Percentiles rank a stretch among this genome's conserved stretches.
Conservation (phyloP, 64 coral and sea anemone species). For the Anthopleura sola region DNA sequence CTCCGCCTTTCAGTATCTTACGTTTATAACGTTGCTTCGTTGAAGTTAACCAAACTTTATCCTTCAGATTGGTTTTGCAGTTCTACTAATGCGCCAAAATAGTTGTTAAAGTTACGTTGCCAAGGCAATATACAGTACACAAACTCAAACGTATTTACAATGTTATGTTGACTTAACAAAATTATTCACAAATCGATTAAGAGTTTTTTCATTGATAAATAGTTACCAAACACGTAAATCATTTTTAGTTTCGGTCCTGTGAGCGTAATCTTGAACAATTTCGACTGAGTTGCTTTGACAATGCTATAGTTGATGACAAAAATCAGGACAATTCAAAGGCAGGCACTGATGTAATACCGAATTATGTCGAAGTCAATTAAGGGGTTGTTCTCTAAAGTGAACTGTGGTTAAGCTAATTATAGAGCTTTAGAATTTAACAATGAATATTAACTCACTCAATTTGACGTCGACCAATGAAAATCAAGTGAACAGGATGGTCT, state of each 20-base stretch:
- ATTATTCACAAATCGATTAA: slow-evolving; percentile 17
- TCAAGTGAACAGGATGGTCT: not conserved
- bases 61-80: not conserved
- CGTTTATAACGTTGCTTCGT: not conserved
- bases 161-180: not conserved
- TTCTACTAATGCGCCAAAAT: not conserved
- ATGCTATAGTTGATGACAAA: not conserved
- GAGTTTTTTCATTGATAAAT: not conserved
- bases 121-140: not conserved
- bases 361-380: not conserved
- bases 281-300: not conserved
- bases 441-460: not conserved
- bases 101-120: slow-evolving; percentile 2
- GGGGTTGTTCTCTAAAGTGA: not conserved
- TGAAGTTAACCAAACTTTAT: not conserved
- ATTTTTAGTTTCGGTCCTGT: not conserved
- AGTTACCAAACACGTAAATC: not conserved
- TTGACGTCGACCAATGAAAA: not conserved
- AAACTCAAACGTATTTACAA: slow-evolving; percentile 6
- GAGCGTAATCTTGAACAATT: no score
- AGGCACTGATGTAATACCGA: not conserved
- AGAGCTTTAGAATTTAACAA: not conserved
- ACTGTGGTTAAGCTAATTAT: not conserved
- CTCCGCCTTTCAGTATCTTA: not conserved
- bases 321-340: not conserved